Conservation (phyloP, 2,113 vertebrate genomes). For the Cololabis saira region DNA sequence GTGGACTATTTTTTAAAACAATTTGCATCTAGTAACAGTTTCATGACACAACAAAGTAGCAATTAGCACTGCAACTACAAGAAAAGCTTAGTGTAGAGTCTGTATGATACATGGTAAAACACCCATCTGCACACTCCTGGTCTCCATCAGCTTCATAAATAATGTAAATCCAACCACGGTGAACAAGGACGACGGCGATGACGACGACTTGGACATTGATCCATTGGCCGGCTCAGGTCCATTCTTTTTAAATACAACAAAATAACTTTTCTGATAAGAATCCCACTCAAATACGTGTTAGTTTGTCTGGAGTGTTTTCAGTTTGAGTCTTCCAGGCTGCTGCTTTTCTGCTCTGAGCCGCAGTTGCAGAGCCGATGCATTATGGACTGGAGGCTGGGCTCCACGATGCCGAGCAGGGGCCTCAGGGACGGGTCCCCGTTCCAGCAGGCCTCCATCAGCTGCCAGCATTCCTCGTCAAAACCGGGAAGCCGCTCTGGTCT, state of each 20-base stretch:
- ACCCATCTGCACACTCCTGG: slow-evolving; percentile 54
- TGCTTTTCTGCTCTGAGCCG: slow-evolving; percentile 75
- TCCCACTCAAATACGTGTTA: slow-evolving; percentile 20
- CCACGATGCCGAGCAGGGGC: slow-evolving; percentile 94
- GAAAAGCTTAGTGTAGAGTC: slow-evolving; percentile 56
- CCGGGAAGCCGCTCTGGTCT: slow-evolving; percentile 88
- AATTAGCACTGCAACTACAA: slow-evolving; percentile 69
- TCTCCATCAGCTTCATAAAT: slow-evolving; percentile 74
- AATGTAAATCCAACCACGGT: slow-evolving; percentile 62
- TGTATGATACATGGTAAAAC: slow-evolving; percentile 77
- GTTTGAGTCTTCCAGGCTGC: slow-evolving; percentile 90
- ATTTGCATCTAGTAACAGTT: slow-evolving; percentile 75
- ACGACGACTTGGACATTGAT: slow-evolving; percentile 23
- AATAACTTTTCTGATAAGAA: slow-evolving; percentile 38
- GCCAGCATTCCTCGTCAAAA: slow-evolving; percentile 98
- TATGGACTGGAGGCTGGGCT: slow-evolving; percentile 93
- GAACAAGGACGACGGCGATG: slow-evolving; percentile 29
- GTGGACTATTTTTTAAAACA: slow-evolving; percentile 77
- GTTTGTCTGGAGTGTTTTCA: slow-evolving; percentile 77
- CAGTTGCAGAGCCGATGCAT: slow-evolving; percentile 89
- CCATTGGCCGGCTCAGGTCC: slow-evolving; percentile 11
- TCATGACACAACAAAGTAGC: slow-evolving; percentile 68
- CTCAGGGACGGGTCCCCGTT: slow-evolving; percentile 92
- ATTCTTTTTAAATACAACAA: slow-evolving; percentile 66
- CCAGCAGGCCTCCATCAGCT: slow-evolving; percentile 99